phyloP scores from a whole-genome alignment of 2,113 vertebrate species.

The Psephotus haematonotus region DNA sequence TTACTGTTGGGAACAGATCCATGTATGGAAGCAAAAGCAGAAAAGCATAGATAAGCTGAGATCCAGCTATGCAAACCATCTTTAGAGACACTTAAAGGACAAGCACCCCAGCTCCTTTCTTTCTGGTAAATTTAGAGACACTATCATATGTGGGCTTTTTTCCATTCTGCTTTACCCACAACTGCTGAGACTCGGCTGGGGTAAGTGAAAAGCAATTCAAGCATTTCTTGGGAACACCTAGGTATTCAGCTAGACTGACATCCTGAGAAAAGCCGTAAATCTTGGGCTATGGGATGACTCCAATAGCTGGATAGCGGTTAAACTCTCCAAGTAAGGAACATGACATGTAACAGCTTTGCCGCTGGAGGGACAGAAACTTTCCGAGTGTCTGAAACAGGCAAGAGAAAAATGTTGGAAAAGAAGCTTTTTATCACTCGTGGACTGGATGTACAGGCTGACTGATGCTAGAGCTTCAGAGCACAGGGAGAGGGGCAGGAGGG shows the following conservation, averaged over 20 bases:
- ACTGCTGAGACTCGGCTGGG: slow-evolving; percentile 65
- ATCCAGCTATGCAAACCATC: slow-evolving; percentile 87
- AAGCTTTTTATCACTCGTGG: neutral
- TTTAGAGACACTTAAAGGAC: slow-evolving; percentile 89
- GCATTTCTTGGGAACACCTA: slow-evolving; percentile 4
- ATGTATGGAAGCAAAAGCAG: slow-evolving; percentile 93
- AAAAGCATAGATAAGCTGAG: slow-evolving; percentile 89
- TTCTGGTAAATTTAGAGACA: slow-evolving; percentile 87
- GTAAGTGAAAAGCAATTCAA: slow-evolving; percentile 73
- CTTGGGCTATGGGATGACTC: neutral
- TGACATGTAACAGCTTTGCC: neutral
- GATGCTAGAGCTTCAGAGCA: neutral
- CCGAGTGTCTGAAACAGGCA: neutral
- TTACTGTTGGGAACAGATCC: slow-evolving; percentile 87
- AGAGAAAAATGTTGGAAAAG: slow-evolving; percentile 21
- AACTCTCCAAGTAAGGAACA: neutral
- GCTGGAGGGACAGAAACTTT: slow-evolving; percentile 32
- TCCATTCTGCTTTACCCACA: slow-evolving; percentile 60
- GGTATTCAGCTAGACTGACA: neutral
- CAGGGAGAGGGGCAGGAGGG: neutral
- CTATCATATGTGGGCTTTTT: slow-evolving; percentile 71
- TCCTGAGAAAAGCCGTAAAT: neutral
- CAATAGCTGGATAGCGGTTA: neutral
- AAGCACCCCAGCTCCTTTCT: slow-evolving; percentile 78
- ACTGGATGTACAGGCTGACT: neutral